Base-by-base conservation (phyloP, 1,140 invertebrate genomes). In the Cydia strobilella region DNA sequence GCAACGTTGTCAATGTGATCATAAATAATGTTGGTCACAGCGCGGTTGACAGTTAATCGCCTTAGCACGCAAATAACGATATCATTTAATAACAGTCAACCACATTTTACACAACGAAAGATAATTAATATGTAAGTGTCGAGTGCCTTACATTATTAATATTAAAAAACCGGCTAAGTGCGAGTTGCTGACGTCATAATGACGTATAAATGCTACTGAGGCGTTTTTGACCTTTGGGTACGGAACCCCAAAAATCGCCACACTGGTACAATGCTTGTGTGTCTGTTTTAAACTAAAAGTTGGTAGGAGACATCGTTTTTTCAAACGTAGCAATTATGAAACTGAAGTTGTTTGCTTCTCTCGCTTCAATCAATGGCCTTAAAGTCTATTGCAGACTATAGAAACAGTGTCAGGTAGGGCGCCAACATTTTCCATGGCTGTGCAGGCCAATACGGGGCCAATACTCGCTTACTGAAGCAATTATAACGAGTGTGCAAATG, bases 401-500 rank as follows among this genome's bases (percentile, higher is more conserved):
- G n/a, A n/a, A n/a, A n/a, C n/a, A n/a, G n/a, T n/a, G n/a, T n/a
- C n/a, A n/a, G n/a, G n/a, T n/a, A n/a, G n/a, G n/a, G n/a, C n/a
- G n/a, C n/a, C n/a, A n/a, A n/a, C n/a, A n/a, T n/a, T n/a, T n/a
- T n/a, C n/a, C n/a, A n/a, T n/a, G n/a, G n/a, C n/a, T n/a, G n/a
- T n/a, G n/a, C n/a, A n/a, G n/a, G n/a, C n/a, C n/a, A n/a, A n/a
- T n/a, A n/a, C n/a, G n/a, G n/a, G n/a, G n/a, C n/a, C n/a, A n/a
- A n/a, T n/a, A n/a, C n/a, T n/a, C 27, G 63, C 27, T 69, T 54
- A 73, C 75, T 76, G 73, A 78, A 77, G 74, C 74, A 76, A 79
- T 81, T 81, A 81, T 79, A 78, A 77, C 75, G 66, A 59, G 79
- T 74, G 69, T 77, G 74, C 77, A 77, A 81, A 81, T 81, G 76